Percentiles rank a stretch among this genome's conserved stretches.
phyloP scores from a whole-genome alignment of 2,113 vertebrate species.

The Spea bombifrons region DNA sequence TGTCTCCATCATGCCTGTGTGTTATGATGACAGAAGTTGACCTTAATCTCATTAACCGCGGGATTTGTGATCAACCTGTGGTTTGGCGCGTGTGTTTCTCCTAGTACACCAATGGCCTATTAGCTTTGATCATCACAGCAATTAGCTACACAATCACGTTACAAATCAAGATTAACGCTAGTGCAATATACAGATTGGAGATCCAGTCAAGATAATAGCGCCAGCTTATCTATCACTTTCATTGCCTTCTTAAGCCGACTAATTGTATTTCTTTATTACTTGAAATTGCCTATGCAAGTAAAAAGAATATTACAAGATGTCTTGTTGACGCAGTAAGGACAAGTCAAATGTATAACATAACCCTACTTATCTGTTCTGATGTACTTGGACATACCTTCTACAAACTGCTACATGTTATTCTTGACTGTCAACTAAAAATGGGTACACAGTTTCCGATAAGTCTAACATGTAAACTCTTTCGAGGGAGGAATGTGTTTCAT shows the following conservation, averaged over 20 bases:
- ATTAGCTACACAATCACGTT: constrained; percentile 29
- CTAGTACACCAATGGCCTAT: not conserved
- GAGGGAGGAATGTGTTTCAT: no score
- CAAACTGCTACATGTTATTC: no score
- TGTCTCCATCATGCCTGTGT: constrained; percentile 9
- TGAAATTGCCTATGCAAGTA: not conserved
- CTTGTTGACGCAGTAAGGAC: no score
- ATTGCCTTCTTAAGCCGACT: not conserved
- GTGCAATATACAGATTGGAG: constrained; percentile 8
- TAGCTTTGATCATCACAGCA: constrained; percentile 31
- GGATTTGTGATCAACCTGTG: constrained; percentile 40
- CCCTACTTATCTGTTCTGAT: no score
- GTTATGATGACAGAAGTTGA: constrained; percentile 24
- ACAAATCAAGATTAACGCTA: constrained; percentile 18
- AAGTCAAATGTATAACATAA: no score
- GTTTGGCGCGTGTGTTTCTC: constrained; percentile 2
- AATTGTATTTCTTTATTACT: constrained; percentile 1
- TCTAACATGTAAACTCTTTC: no score
- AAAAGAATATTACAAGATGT: no score
- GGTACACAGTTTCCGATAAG: no score
- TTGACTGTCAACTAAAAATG: no score
- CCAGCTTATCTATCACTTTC: not conserved
- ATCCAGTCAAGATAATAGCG: constrained; percentile 11
- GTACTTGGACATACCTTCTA: no score
- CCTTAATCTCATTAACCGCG: constrained; percentile 32